Percentiles rank a stretch among this genome's conserved stretches.
Evolutionary conservation across 2,113 vertebrate species (phyloP).

Genomic region (Acrocephalus kingi): DNA sequence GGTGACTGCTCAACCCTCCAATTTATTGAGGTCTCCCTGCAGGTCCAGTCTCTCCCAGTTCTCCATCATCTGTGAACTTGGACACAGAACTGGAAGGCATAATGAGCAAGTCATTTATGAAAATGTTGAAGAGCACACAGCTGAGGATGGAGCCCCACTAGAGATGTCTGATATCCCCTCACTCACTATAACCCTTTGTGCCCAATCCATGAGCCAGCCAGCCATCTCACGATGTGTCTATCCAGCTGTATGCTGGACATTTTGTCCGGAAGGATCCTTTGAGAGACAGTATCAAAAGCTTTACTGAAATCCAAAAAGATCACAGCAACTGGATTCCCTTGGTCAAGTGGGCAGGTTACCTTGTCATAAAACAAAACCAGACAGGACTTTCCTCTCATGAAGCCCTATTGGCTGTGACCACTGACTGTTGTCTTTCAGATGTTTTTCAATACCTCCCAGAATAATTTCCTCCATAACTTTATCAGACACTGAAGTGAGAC

Average conservation of each 20-base stretch:
- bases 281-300: not conserved
- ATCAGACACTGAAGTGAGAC: not conserved
- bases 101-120: not conserved
- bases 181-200: not conserved
- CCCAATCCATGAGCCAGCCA: fast-evolving
- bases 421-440: not conserved
- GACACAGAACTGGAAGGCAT: not conserved
- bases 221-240: fast-evolving
- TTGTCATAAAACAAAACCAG: not conserved
- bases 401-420: not conserved
- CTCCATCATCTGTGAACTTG: not conserved
- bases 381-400: not conserved
- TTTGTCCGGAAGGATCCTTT: not conserved
- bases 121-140: not conserved
- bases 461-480: not conserved
- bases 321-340: not conserved
- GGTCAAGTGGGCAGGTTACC: not conserved
- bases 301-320: not conserved
- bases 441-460: not conserved
- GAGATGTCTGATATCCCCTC: not conserved
- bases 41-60: not conserved
- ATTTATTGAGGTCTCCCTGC: not conserved
- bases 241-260: not conserved
- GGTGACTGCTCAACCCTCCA: not conserved
- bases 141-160: fast-evolving